phyloP scores from a whole-genome alignment of 1,140 invertebrate genomes.

The Zaprionus ghesquierei region DNA sequence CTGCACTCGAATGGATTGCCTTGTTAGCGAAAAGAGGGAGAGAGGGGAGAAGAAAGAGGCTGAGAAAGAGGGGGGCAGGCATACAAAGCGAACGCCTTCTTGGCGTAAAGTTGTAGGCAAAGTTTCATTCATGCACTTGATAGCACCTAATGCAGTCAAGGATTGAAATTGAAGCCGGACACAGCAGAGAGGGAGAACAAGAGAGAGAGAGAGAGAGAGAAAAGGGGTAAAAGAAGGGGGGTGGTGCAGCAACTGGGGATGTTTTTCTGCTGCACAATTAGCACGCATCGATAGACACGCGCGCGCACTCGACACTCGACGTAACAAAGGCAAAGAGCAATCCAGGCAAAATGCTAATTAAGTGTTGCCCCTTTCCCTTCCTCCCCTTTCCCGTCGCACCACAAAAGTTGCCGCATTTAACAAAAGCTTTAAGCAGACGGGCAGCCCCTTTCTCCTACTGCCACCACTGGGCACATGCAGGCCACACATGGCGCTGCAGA shows the following conservation, averaged over 20 bases:
- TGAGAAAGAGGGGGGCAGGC: neutral
- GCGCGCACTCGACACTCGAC: conserved; percentile 52
- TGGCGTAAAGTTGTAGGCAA: conserved; percentile 38
- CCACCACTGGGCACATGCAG: conserved; percentile 4
- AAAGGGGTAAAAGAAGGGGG: neutral
- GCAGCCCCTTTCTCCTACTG: neutral
- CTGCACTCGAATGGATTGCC: conserved; percentile 68
- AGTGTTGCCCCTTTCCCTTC: conserved; percentile 33
- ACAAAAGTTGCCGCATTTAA: conserved; percentile 39
- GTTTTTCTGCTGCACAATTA: conserved; percentile 54
- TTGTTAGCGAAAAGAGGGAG: conserved; percentile 47
- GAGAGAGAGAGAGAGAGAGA: neutral
- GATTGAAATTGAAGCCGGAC: conserved; percentile 34
- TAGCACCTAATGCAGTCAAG: conserved; percentile 49
- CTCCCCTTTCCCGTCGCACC: neutral
- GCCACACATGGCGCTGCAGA: conserved; percentile 30
- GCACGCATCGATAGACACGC: conserved; percentile 79
- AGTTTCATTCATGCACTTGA: conserved; percentile 47
- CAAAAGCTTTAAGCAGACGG: conserved; percentile 25
- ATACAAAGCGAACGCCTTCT: neutral
- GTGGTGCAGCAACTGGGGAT: neutral
- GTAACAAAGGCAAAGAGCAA: conserved; percentile 51
- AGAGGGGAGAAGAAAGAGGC: neutral
- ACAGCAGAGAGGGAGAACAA: neutral
- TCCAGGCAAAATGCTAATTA: conserved; percentile 76